A percentile compares a stretch with the other conserved stretches of the same genome.
phyloP scores from a whole-genome alignment of 2,797 vertebrate genomes.

The Dallia pectoralis region DNA sequence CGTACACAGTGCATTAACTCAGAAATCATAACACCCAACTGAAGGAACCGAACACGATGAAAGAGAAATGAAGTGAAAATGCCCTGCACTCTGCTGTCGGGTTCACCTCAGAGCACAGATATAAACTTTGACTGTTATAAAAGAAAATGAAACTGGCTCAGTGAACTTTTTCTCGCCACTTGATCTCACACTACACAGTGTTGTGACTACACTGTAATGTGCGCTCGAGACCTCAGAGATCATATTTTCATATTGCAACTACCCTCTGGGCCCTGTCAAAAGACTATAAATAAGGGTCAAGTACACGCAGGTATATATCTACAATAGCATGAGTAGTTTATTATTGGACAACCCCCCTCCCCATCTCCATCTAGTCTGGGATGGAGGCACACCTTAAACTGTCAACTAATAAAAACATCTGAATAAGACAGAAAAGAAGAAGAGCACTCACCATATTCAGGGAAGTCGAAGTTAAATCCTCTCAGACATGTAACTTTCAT shows the following conservation, averaged over 20 bases:
- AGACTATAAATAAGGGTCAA: constrained; percentile 79
- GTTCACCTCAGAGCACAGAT: constrained; percentile 46
- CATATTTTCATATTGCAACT: constrained; percentile 71
- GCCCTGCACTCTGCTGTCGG: constrained; percentile 36
- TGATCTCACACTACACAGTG: constrained; percentile 47
- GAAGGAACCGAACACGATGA: constrained; percentile 26
- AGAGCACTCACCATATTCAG: constrained; percentile 97
- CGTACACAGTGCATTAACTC: neutral
- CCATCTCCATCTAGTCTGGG: constrained; percentile 56
- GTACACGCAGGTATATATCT: constrained; percentile 62
- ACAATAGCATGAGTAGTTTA: constrained; percentile 61
- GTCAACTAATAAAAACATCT: constrained; percentile 24
- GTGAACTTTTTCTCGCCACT: constrained; percentile 63
- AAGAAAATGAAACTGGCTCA: constrained; percentile 75
- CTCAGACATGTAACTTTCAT: constrained; percentile 99
- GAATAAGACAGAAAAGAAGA: constrained; percentile 42
- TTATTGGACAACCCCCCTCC: constrained; percentile 70
- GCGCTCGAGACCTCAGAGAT: constrained; percentile 57
- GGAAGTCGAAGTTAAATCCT: constrained; percentile 99
- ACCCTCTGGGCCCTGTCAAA: constrained; percentile 74
- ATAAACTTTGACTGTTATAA: constrained; percentile 52
- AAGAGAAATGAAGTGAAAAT: constrained; percentile 26
- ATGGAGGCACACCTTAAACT: constrained; percentile 65
- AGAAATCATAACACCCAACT: constrained; percentile 40
- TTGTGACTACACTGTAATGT: constrained; percentile 38